These are phyloP conservation scores for Tangara arthus DNA, from an alignment of 2,797 vertebrate species.

Conservation along the genomic window DNA sequence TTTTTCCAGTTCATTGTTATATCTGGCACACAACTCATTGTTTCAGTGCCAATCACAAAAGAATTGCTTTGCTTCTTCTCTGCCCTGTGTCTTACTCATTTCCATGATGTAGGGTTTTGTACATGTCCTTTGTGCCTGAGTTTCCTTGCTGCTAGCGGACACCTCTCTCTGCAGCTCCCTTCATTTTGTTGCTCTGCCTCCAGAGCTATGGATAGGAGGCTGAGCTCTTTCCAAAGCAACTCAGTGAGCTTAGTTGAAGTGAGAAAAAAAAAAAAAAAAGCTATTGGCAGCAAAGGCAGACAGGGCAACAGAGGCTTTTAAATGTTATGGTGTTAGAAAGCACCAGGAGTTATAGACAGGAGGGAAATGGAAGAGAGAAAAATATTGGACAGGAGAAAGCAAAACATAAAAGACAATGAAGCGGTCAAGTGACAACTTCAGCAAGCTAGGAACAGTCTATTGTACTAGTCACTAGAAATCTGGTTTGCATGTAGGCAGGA, in stretches of 20 bases:
- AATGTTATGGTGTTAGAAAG: neutral
- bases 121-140: neutral
- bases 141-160: neutral
- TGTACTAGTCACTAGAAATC: neutral
- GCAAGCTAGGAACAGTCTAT: neutral
- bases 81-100: neutral
- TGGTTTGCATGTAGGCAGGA: neutral
- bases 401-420: constrained; percentile 22
- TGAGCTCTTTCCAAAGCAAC: constrained; percentile 23
- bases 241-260: neutral
- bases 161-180: neutral
- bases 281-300: constrained; percentile 7
- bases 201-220: neutral
- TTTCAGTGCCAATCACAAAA: neutral
- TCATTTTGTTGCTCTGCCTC: neutral
- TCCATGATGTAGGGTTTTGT: neutral
- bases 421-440: constrained; percentile 33
- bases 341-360: neutral
- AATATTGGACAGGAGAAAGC: neutral
- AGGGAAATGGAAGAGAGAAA: neutral
- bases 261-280: neutral
- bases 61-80: neutral
- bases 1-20: neutral
- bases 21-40: neutral
- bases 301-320: neutral